Conservation (phyloP, 2,888 invertebrate species). For the Plagiodera versicolora region DNA sequence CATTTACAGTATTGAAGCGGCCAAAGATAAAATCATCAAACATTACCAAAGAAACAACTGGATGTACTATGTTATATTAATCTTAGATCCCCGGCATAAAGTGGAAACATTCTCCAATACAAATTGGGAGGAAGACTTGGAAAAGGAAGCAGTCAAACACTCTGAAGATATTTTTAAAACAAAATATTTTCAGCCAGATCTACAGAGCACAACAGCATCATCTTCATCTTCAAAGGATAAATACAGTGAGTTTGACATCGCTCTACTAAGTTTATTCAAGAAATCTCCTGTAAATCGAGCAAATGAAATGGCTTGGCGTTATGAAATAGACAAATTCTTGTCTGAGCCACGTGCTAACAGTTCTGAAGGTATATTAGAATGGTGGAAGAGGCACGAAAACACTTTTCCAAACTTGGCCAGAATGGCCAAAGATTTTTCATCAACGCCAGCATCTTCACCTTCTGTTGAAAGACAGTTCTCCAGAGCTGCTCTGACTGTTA, state of each 20-base stretch:
- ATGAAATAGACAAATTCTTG: constrained; percentile 30
- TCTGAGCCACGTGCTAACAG: constrained; percentile 21
- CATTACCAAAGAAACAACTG: constrained; percentile 13
- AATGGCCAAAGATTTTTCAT: constrained; percentile 31
- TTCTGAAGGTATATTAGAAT: constrained; percentile 28
- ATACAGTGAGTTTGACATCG: constrained; percentile 11
- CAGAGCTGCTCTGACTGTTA: constrained; percentile 24
- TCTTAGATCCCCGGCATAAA: constrained; percentile 12
- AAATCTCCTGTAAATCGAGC: constrained; percentile 12
- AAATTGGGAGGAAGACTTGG: constrained; percentile 17
- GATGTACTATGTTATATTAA: constrained; percentile 12
- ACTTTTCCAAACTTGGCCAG: constrained; percentile 25
- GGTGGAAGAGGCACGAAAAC: constrained; percentile 24
- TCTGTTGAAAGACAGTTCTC: constrained; percentile 29
- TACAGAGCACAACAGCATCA: constrained; percentile 12
- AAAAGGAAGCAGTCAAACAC: constrained; percentile 15
- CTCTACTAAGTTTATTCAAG: constrained; percentile 13
- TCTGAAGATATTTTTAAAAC: constrained; percentile 22
- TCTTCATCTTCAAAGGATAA: constrained; percentile 10
- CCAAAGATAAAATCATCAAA: constrained; percentile 20
- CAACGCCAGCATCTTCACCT: constrained; percentile 25
- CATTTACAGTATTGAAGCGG: constrained; percentile 19
- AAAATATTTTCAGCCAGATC: constrained; percentile 14
- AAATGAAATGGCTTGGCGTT: constrained; percentile 26
- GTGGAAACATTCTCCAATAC: constrained; percentile 20